Conservation (phyloP, 2,888 invertebrate species). For the Trilocha varians region DNA sequence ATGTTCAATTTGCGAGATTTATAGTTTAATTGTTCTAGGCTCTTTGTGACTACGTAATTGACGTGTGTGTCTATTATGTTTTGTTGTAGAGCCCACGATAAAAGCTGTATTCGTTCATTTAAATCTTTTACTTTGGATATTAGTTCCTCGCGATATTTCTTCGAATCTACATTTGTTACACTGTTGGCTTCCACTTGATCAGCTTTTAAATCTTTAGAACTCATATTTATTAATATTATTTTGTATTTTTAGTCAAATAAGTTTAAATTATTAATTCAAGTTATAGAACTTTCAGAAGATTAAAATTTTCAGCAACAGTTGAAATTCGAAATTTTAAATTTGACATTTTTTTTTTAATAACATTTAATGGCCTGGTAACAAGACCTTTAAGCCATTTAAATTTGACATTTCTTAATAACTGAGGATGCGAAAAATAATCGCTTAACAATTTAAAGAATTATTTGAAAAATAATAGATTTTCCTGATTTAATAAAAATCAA, state of each 20-base stretch:
- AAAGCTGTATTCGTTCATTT: slow-evolving; percentile 47
- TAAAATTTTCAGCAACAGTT: too few species aligned
- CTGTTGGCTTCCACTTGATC: slow-evolving; percentile 50
- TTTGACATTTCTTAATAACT: too few species aligned
- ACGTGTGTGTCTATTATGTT: slow-evolving; percentile 49
- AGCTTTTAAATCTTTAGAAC: slow-evolving; percentile 52
- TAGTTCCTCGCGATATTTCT: slow-evolving; percentile 43
- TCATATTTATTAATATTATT: slow-evolving; percentile 35
- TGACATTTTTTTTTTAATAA: not conserved
- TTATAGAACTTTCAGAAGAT: too few species aligned
- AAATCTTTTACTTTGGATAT: slow-evolving; percentile 42
- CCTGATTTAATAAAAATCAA: too few species aligned
- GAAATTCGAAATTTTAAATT: slow-evolving; percentile 15
- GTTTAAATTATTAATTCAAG: too few species aligned
- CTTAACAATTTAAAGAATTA: too few species aligned
- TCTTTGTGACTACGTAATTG: slow-evolving; percentile 49
- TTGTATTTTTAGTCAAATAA: too few species aligned
- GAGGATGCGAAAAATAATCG: too few species aligned
- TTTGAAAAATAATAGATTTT: too few species aligned
- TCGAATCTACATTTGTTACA: slow-evolving; percentile 39
- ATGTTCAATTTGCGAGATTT: slow-evolving; percentile 48
- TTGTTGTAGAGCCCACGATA: slow-evolving; percentile 57
- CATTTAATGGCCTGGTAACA: too few species aligned
- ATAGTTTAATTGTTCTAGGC: slow-evolving; percentile 56
- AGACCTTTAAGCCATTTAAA: too few species aligned